Conservation (phyloP, 2,113 vertebrate genomes). For the Microcebus jonahi region DNA sequence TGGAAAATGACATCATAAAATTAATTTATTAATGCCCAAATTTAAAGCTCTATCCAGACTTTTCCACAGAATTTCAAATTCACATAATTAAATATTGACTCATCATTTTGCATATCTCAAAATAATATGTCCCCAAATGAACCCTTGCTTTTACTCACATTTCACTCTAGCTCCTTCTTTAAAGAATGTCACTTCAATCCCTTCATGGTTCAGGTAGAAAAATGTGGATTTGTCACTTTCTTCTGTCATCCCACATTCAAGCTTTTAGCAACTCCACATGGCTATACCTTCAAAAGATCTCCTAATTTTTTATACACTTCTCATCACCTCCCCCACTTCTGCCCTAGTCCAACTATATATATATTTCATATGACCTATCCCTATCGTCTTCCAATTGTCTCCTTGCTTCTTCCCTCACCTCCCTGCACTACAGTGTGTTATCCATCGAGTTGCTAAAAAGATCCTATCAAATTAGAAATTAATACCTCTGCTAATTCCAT, state of each 20-base stretch:
- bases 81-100: background rate
- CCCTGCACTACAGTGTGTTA: background rate
- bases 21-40: background rate
- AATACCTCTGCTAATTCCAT: background rate
- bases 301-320: background rate
- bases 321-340: background rate
- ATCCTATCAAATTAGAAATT: background rate
- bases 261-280: background rate
- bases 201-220: background rate
- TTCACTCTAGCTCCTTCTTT: background rate
- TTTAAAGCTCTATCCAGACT: background rate
- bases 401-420: background rate
- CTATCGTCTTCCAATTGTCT: background rate
- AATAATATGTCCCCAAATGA: background rate
- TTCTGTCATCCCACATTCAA: background rate
- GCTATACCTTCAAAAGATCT: background rate
- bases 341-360: background rate
- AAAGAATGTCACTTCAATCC: accelerated
- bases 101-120: background rate
- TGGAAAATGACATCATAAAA: background rate
- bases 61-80: background rate
- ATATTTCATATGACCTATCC: background rate
- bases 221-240: background rate
- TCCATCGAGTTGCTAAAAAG: background rate
- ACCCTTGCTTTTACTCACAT: background rate